phyloP scores from a whole-genome alignment of 2,797 vertebrate species.

The Chelidonichthys spinosus region DNA sequence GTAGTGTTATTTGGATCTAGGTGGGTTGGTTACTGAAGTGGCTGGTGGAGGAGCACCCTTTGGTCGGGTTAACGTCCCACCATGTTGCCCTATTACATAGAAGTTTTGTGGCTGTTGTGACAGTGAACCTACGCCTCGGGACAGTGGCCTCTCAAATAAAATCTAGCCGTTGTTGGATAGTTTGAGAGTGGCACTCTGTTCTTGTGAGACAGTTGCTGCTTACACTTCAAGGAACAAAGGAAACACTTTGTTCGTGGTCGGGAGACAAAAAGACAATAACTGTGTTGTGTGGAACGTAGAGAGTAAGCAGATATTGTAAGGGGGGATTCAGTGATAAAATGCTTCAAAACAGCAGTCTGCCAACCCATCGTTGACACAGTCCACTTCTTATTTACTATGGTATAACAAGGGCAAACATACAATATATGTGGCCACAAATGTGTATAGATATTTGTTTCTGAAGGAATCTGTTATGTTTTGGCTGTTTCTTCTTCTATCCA shows the following conservation, averaged over 20 bases:
- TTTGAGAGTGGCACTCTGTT: slow-evolving; percentile 28
- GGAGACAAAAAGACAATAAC: slow-evolving; percentile 30
- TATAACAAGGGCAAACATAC: background rate
- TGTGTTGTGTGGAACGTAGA: slow-evolving; percentile 23
- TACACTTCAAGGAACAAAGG: slow-evolving; percentile 50
- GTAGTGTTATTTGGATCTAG: background rate
- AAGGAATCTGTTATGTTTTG: slow-evolving; percentile 2
- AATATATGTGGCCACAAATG: background rate
- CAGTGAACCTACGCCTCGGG: slow-evolving; percentile 20
- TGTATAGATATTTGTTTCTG: background rate
- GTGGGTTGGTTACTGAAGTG: background rate
- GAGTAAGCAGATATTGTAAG: slow-evolving; percentile 11
- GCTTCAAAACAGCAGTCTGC: background rate
- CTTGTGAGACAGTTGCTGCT: slow-evolving; percentile 39
- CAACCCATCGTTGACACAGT: background rate
- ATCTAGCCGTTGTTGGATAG: slow-evolving; percentile 49
- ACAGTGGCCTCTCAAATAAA: slow-evolving; percentile 40
- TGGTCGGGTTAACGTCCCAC: background rate
- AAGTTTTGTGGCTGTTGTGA: slow-evolving; percentile 29
- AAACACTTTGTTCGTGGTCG: slow-evolving; percentile 30
- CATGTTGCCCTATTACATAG: background rate
- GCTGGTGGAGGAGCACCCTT: background rate
- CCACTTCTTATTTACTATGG: background rate
- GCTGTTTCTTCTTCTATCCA: background rate
- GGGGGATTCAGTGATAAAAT: background rate